These are phyloP conservation scores for Uropetala carovei DNA, from an alignment of 2,888 invertebrate genomes.

Conservation along the genomic window DNA sequence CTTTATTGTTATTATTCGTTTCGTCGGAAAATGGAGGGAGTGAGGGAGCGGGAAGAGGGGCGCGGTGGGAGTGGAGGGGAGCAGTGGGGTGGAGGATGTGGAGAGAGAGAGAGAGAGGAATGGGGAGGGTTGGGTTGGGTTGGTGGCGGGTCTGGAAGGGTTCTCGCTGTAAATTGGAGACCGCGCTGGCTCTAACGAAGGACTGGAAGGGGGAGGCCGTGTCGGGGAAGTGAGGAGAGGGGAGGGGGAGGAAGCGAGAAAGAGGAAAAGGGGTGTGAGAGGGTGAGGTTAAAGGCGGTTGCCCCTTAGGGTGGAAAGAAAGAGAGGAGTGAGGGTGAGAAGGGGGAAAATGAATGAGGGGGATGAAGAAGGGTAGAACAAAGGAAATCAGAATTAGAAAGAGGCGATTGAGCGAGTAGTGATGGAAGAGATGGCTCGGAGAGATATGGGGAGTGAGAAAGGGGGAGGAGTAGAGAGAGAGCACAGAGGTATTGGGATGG, in stretches of 20 bases:
- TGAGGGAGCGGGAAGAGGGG: background rate
- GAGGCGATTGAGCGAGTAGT: constrained; percentile 60
- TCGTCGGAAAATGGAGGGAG: constrained; percentile 33
- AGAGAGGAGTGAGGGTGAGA: background rate
- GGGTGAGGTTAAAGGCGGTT: background rate
- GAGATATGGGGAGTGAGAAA: background rate
- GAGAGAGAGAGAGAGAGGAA: too few species aligned
- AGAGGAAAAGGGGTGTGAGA: background rate
- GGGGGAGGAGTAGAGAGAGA: background rate
- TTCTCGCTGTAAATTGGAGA: constrained; percentile 46
- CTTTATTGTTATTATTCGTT: constrained; percentile 63
- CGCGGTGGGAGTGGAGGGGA: background rate
- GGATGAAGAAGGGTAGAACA: constrained; percentile 14
- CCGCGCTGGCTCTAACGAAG: constrained; percentile 40
- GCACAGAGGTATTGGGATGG: too few species aligned
- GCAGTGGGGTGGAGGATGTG: background rate
- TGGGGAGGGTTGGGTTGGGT: background rate
- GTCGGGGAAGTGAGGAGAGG: background rate
- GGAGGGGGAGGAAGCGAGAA: background rate
- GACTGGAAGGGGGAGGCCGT: background rate
- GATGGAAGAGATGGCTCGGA: constrained; percentile 46
- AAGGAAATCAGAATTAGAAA: constrained; percentile 63
- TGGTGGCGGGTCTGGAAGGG: constrained; percentile 23
- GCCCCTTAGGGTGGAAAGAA: constrained; percentile 12
- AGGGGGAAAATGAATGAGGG: background rate